Base-by-base conservation (phyloP, 2,113 vertebrate genomes). In the Gulo gulo region DNA sequence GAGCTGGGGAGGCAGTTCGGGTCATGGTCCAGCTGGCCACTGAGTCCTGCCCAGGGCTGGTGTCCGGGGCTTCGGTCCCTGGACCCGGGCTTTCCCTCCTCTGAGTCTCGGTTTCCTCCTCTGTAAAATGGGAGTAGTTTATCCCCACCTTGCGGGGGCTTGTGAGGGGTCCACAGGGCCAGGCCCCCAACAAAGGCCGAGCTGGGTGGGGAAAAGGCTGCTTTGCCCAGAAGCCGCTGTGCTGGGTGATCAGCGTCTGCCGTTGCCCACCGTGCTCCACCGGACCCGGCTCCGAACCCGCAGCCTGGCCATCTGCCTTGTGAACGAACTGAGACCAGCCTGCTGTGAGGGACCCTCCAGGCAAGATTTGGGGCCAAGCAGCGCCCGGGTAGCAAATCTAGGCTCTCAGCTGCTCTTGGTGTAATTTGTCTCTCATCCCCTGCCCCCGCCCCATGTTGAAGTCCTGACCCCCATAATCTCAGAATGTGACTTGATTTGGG, bases 1-100 rank as follows among this genome's bases (percentile, higher is more conserved):
- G n/a, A 21, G 42, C 26, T 36, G 11, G 34, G 31, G 65, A 50
- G 18, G 76, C 65, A 13, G 16, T 8, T 26, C 7, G 0, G 0
- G 20, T 34, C 55, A 1, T 9, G 65, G 34, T 31, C 23, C 14
- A 3, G 74, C 61, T 16, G 88, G 59, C 39, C 15, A 55, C 39
- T 2, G 83, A 57, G 57, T 21, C 31, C 65, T 97, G 85, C 93
- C 7, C 34, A 7, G 90, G 86, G 42, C 88, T 90, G 94, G 92
- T 93, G 80, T 63, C 34, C 4, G 15, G 76, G 8, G 45, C 18
- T 3, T 16, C 7, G 1, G 96, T 78, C 67, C 6, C 36, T 24
- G 80, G 29, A 29, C 29, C 59, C 10, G 24, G 59, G 24, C 59
- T 61, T 39, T 20, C n/a, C 55, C 10, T 71, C 73, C 69, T 88